phyloP scores from a whole-genome alignment of 2,797 vertebrate genomes.

The Ibycter americanus region DNA sequence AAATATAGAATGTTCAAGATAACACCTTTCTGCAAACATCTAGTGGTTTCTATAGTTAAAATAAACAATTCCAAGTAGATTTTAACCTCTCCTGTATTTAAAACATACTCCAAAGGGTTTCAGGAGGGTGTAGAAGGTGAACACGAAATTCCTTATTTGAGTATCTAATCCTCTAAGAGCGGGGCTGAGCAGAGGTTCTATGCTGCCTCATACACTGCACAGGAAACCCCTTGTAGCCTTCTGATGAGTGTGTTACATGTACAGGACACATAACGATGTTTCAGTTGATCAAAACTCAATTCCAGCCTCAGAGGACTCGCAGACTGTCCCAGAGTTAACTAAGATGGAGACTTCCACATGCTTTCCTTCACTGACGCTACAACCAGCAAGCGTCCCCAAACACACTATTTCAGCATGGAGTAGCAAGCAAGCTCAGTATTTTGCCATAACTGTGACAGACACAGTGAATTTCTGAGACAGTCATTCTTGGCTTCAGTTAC shows the following conservation, averaged over 20 bases:
- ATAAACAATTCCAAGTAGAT: background rate
- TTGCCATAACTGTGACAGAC: background rate
- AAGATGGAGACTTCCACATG: background rate
- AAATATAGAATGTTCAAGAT: background rate
- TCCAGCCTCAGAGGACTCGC: background rate
- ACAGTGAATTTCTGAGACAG: background rate
- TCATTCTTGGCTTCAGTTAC: background rate
- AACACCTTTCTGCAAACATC: background rate
- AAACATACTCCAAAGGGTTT: background rate
- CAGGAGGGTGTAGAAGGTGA: background rate
- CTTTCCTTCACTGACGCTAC: background rate
- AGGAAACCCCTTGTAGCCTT: background rate
- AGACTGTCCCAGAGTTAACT: background rate
- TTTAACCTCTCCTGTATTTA: background rate
- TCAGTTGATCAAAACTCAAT: background rate
- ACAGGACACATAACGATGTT: background rate
- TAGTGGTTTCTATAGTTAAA: background rate
- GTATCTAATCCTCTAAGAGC: background rate
- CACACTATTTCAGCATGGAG: background rate
- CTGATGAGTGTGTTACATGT: background rate
- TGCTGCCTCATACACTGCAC: accelerated
- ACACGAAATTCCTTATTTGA: too few species aligned
- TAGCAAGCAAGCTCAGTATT: background rate
- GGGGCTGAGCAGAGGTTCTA: background rate
- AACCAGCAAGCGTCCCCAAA: background rate